These are phyloP conservation scores for Myotis lucifugus DNA, from an alignment of 2,113 vertebrate genomes.

Conservation along the genomic window DNA sequence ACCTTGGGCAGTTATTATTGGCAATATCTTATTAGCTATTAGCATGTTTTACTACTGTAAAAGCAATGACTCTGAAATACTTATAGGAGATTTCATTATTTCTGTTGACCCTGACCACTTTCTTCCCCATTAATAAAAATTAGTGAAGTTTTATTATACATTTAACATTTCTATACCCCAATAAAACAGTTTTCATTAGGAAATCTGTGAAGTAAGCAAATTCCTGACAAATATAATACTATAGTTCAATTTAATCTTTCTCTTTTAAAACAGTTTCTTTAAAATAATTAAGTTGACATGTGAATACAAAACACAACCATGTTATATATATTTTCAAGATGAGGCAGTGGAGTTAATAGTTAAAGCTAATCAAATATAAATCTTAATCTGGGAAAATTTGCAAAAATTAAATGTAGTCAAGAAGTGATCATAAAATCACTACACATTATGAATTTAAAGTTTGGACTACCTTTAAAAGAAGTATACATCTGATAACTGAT, in stretches of 20 bases:
- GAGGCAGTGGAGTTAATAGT: background rate
- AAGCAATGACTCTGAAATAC: constrained; percentile 9
- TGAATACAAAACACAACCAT: background rate
- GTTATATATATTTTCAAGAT: background rate
- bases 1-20: background rate
- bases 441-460: background rate
- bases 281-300: background rate
- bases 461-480: background rate
- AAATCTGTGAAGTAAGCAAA: background rate
- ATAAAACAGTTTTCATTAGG: background rate
- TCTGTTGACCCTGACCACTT: background rate
- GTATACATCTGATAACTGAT: background rate
- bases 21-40: background rate
- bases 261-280: background rate
- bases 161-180: background rate
- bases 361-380: background rate
- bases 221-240: background rate
- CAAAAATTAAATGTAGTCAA: background rate
- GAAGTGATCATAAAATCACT: background rate
- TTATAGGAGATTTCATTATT: background rate
- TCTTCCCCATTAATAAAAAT: constrained; percentile 2
- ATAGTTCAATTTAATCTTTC: background rate
- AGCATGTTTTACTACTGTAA: constrained; percentile 8
- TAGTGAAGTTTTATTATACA: background rate
- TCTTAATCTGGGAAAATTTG: background rate